phyloP scores from a whole-genome alignment of 2,113 vertebrate genomes.

The Hippocampus barbouri region DNA sequence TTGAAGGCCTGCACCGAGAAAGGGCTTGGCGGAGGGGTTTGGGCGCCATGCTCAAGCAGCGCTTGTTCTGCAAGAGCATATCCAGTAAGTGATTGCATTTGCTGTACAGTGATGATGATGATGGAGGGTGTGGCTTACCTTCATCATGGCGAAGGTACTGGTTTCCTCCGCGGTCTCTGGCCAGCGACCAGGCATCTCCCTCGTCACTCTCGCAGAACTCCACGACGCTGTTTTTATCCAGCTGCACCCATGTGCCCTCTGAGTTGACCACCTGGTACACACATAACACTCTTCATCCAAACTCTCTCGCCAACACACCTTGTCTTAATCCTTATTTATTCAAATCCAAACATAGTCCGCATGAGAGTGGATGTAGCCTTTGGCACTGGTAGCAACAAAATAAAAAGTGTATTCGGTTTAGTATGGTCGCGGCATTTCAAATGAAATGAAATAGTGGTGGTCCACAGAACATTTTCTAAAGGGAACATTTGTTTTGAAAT shows the following conservation, averaged over 20 bases:
- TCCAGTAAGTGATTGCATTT: not conserved
- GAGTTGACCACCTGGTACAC: slow-evolving; percentile 91
- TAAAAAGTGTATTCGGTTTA: not conserved
- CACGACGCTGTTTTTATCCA: slow-evolving; percentile 99
- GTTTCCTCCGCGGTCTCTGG: slow-evolving; percentile 94
- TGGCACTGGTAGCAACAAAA: not conserved
- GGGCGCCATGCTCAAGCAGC: slow-evolving; percentile 85
- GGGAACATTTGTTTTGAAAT: not conserved
- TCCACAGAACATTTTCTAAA: no score
- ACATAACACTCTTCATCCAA: slow-evolving; percentile 70
- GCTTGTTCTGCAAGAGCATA: slow-evolving; percentile 80
- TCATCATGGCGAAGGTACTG: slow-evolving; percentile 97
- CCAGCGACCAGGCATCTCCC: slow-evolving; percentile 96
- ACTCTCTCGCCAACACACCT: slow-evolving; percentile 20
- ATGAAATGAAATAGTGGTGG: no score
- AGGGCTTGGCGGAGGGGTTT: slow-evolving; percentile 95
- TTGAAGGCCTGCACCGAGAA: slow-evolving; percentile 94
- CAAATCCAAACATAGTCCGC: not conserved
- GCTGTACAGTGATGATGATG: not conserved
- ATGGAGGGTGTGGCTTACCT: slow-evolving; percentile 75
- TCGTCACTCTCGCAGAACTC: slow-evolving; percentile 99
- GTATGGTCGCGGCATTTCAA: not conserved
- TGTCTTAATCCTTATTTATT: slow-evolving; percentile 1
- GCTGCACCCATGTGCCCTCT: slow-evolving; percentile 96
- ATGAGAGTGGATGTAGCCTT: slow-evolving; percentile 3